Evolutionary conservation across 2,888 invertebrate genomes (phyloP), one percentile per base, ranked within the genome.

Genomic region (Cheilosia vernalis): DNA sequence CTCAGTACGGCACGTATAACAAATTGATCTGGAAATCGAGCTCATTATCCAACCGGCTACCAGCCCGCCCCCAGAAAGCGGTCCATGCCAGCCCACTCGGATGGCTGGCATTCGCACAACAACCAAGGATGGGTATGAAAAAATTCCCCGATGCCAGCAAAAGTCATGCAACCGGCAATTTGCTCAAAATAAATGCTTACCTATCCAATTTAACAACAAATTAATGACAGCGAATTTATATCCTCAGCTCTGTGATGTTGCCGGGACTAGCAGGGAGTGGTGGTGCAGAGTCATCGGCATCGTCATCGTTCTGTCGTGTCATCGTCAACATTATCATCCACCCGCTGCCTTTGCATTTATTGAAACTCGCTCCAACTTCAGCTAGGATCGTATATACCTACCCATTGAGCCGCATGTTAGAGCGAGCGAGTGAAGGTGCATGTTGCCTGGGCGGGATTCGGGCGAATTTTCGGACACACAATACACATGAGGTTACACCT

Each of bases 161-260:
- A 81, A 85, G 81, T 85, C 85, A 85, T 81, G 81, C 81, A 85
- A 85, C 85, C 85, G 81, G 81, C 85, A 81, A 85, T 85, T 85
- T 85, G 81, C 81, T 77, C 81, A 81, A 85, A 85, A 85, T 81
- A 88, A 88, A 88, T 88, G 88, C 87, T 88, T 87, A 88, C 87
- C 88, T 87, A 88, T 88, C 87, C 88, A 88, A 89, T 89, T 89
- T 88, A 88, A 88, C 88, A 88, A 87, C 87, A 88, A 87, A 88
- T 88, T 88, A 89, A 89, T 89, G 88, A 88, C 87, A 79, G 87
- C 86, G 87, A 72, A 88, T 88, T 88, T 88, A 86, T 87, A 87
- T 86, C 85, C 73, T 78, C 69, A 64, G 60, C 81, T 76, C 10
- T 58, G 70, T 72, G 30, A 30, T 30, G 53, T 66, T 78, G 24